Conservation (phyloP, 2,888 invertebrate species). For the Diachrysia chrysitis region DNA sequence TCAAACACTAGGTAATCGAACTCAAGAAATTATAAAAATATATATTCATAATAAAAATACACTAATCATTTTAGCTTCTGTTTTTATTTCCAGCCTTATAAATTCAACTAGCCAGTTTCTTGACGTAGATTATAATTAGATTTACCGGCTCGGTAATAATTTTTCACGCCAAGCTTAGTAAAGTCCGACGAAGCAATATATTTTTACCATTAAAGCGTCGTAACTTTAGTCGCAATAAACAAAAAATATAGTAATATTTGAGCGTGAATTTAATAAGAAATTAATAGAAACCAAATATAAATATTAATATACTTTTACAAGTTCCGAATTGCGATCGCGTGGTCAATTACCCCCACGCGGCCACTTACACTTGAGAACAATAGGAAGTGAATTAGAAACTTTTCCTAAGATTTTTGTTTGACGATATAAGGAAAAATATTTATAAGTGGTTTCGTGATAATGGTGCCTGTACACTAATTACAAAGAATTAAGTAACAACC, state of each 20-base stretch:
- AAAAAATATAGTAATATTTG: slow-evolving; percentile 14
- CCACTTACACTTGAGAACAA: slow-evolving; percentile 48
- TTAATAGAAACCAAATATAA: slow-evolving; percentile 49
- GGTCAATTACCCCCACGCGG: slow-evolving; percentile 58
- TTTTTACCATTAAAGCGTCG: slow-evolving; percentile 20
- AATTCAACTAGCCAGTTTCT: slow-evolving; percentile 31
- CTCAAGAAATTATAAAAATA: not conserved
- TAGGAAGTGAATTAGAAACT: slow-evolving; percentile 55
- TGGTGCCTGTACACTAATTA: slow-evolving; percentile 15
- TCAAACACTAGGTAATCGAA: too few relatives aligned
- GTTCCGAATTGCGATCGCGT: slow-evolving; percentile 58
- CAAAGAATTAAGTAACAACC: slow-evolving; percentile 14
- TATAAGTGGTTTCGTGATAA: slow-evolving; percentile 9
- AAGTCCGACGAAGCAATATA: slow-evolving; percentile 31
- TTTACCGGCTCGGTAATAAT: slow-evolving; percentile 45
- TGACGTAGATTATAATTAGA: slow-evolving; percentile 51
- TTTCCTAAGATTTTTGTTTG: slow-evolving; percentile 28
- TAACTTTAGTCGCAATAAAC: slow-evolving; percentile 25
- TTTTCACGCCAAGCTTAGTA: slow-evolving; percentile 33
- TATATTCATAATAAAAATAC: not conserved
- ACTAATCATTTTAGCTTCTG: slow-evolving; percentile 3
- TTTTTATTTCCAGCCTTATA: slow-evolving; percentile 23
- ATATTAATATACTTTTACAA: slow-evolving; percentile 50
- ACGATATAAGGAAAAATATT: slow-evolving; percentile 20
- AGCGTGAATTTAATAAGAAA: slow-evolving; percentile 33